These are phyloP conservation scores for Dasypus novemcinctus DNA, from an alignment of 2,113 vertebrate species.

Conservation along the genomic window DNA sequence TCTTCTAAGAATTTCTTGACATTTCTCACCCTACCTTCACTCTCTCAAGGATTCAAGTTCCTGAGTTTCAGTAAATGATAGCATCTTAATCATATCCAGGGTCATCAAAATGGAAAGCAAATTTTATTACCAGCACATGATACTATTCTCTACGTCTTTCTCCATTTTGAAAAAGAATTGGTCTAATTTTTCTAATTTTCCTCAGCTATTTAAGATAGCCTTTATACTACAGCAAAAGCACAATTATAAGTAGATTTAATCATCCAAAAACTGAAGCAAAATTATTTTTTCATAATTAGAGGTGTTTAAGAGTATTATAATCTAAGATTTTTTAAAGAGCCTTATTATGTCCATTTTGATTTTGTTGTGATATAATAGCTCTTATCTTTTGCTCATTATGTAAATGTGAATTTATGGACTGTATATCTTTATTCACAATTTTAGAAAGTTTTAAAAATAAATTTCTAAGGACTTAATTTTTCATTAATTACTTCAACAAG, in stretches of 20 bases:
- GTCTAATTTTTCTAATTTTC: background rate
- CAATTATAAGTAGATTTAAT: background rate
- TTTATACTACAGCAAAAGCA: background rate
- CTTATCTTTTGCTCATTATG: background rate
- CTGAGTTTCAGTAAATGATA: background rate
- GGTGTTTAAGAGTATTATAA: background rate
- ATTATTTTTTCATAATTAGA: background rate
- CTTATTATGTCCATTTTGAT: background rate
- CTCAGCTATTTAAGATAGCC: background rate
- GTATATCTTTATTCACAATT: background rate
- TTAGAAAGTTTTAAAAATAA: background rate
- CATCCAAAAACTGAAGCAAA: too few species aligned
- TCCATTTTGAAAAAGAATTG: background rate
- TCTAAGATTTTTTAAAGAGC: background rate
- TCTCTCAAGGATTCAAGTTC: background rate
- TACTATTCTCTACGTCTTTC: background rate
- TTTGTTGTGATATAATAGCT: background rate
- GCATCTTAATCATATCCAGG: background rate
- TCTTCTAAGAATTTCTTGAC: background rate
- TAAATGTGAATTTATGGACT: background rate
- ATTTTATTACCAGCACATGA: background rate
- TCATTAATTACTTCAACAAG: background rate
- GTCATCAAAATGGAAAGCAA: conserved; percentile 4
- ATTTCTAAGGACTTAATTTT: background rate
- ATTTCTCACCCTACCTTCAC: background rate